Evolutionary conservation across 2,888 invertebrate genomes (phyloP), one percentile per base, ranked within the genome.

Genomic region (Onthophagus sagittarius): DNA sequence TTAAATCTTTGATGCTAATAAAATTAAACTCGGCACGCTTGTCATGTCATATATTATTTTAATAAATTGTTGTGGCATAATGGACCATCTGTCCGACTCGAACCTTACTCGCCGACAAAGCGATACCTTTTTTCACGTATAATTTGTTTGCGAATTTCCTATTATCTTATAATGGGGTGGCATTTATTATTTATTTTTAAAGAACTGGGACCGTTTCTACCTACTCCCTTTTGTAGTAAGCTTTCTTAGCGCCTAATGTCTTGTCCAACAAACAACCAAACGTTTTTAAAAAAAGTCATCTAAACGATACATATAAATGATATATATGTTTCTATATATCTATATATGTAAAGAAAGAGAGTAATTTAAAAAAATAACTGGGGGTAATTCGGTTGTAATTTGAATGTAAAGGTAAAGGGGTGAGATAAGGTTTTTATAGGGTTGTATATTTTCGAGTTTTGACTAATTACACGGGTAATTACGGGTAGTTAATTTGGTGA

Each of bases 1-100:
- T 70, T 69, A n/a, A 69, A 75, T 77, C 71, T 70, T 71, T 73
- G 74, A 74, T 73, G 73, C 71, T 77, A 77, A 77, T 77, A 77
- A 75, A 77, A 77, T 77, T 77, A 77, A 74, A 77, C 73, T 76
- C 74, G 39, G 76, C 76, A 76, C 75, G 76, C 73, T 75, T 77
- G 77, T 77, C 77, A 76, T 76, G 77, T 76, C 75, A 76, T 76
- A 76, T 76, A 76, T 77, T 77, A 77, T 74, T 77, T 76, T 76
- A 76, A 76, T 75, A 76, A 76, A 77, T 76, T 76, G 73, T 75
- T 76, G 72, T 75, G 75, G 77, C 75, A 75, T 72, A 74, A 73
- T 70, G 71, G 71, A 53, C 39, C 39, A 53, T 53, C 39, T 53
- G 39, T 53, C 39, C 39, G 39, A 53, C 39, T 53, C 39, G 39